phyloP scores from a whole-genome alignment of 35 echinoderm and acorn worm species.

The Antedon bifida region DNA sequence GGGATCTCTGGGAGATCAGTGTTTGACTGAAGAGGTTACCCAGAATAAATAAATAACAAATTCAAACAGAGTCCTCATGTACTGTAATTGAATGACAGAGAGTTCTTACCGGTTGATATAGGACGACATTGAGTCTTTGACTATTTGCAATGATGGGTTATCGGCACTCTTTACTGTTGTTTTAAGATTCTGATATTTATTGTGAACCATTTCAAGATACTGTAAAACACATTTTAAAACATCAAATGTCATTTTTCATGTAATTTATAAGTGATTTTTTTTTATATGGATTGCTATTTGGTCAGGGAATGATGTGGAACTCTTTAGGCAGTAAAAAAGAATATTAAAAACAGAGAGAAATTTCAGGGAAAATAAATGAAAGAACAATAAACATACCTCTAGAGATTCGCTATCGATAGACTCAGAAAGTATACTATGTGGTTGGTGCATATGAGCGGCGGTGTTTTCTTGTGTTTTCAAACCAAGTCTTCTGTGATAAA shows the following conservation, averaged over 20 bases:
- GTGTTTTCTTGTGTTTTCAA: background rate
- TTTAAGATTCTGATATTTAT: background rate
- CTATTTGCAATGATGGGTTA: background rate
- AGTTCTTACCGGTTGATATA: background rate
- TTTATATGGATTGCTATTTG: too few relatives aligned
- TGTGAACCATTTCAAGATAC: background rate
- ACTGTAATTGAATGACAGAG: too few relatives aligned
- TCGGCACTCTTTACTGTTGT: background rate
- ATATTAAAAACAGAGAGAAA: too few relatives aligned
- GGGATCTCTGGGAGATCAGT: too few relatives aligned
- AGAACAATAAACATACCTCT: background rate
- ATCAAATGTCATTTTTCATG: background rate
- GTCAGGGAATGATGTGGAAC: too few relatives aligned
- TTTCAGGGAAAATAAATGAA: too few relatives aligned
- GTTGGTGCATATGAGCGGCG: background rate
- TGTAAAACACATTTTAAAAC: background rate
- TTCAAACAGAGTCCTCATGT: too few relatives aligned
- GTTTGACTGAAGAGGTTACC: too few relatives aligned
- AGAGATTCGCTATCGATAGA: background rate
- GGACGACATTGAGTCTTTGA: background rate
- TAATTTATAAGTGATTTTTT: too few relatives aligned
- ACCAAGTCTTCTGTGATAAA: background rate
- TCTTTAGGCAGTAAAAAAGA: too few relatives aligned
- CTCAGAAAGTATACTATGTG: background rate
- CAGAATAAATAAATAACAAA: too few relatives aligned